Conservation (phyloP, 2,888 invertebrate genomes). For the Neoitamus cyanurus region DNA sequence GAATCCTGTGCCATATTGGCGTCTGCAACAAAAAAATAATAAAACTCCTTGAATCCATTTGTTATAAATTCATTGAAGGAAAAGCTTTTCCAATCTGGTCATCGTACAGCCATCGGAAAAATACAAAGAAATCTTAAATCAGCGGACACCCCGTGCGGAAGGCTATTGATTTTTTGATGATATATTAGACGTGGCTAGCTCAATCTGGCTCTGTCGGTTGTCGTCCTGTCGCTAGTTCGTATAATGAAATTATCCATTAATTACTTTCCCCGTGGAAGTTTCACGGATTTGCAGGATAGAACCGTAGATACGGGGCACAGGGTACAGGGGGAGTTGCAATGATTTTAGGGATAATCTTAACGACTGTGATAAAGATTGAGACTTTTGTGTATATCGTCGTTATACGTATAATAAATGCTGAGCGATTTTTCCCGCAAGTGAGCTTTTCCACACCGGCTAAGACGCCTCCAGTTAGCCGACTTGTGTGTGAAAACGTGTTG, state of each 20-base stretch:
- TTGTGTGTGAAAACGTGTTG: neutral
- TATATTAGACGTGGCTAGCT: neutral
- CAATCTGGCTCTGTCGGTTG: neutral
- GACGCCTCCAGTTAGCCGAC: neutral
- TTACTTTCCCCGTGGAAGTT: neutral
- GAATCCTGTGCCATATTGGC: slow-evolving; percentile 80
- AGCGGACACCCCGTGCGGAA: neutral
- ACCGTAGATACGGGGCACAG: neutral
- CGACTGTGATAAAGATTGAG: neutral
- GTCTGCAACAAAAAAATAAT: slow-evolving; percentile 57
- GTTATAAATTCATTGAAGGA: neutral
- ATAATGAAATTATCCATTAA: slow-evolving; percentile 11
- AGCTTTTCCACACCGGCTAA: neutral
- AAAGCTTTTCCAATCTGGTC: neutral
- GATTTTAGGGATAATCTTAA: neutral
- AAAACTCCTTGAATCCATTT: slow-evolving; percentile 6
- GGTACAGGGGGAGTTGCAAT: no score
- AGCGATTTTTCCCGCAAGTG: no score
- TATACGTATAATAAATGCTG: no score
- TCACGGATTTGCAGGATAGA: neutral
- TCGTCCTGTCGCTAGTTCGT: neutral
- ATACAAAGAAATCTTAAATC: neutral
- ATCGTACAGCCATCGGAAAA: neutral
- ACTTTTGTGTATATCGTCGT: no score
- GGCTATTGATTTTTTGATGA: slow-evolving; percentile 28